Percentiles rank a stretch among this genome's conserved stretches.
phyloP scores from a whole-genome alignment of 2,113 vertebrate genomes.

The Pomatostomus ruficeps region DNA sequence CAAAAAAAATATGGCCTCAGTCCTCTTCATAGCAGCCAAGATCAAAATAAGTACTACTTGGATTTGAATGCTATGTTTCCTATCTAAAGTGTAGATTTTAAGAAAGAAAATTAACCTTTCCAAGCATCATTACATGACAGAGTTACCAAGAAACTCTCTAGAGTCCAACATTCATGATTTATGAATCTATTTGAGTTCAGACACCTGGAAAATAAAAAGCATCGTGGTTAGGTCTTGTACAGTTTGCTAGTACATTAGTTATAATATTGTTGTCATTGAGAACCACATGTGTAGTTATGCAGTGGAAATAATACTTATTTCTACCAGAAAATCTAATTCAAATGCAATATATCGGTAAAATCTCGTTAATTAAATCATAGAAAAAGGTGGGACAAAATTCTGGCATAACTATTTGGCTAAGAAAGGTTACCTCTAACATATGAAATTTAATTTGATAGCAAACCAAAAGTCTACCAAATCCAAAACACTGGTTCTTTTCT shows the following conservation, averaged over 20 bases:
- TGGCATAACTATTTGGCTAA: neutral
- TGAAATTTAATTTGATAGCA: neutral
- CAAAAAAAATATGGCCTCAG: neutral
- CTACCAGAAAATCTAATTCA: neutral
- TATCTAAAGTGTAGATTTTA: neutral
- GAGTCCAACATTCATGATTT: conserved; percentile 42
- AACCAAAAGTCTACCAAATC: neutral
- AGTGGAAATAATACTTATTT: neutral
- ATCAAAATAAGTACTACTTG: neutral
- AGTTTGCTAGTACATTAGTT: conserved; percentile 50
- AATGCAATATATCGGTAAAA: neutral
- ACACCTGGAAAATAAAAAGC: conserved; percentile 60
- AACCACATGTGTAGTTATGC: neutral
- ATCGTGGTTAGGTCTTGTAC: neutral
- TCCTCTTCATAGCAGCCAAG: neutral
- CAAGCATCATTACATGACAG: conserved; percentile 37
- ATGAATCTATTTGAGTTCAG: conserved; percentile 48
- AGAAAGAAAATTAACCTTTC: conserved; percentile 27
- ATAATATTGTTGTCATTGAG: conserved; percentile 26
- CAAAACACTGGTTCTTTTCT: neutral
- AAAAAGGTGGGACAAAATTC: neutral
- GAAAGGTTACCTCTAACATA: neutral
- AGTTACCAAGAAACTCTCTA: neutral
- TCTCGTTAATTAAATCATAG: neutral
- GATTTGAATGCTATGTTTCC: neutral